Conservation (phyloP, 1,140 invertebrate species). For the Drosophila carrolli region DNA sequence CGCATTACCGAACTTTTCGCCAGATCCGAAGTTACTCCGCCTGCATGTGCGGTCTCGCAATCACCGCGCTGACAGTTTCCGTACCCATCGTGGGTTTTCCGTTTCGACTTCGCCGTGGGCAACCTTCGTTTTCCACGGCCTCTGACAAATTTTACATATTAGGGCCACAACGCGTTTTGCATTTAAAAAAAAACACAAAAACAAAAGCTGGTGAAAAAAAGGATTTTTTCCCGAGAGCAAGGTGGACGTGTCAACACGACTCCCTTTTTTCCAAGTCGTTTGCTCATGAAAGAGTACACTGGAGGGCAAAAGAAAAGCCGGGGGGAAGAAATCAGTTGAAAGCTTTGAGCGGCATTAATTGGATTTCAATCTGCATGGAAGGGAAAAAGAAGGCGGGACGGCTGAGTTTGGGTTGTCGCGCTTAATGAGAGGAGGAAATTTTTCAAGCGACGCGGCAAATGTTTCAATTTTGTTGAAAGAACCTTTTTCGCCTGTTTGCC, state of each 20-base stretch:
- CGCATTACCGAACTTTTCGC: conserved; percentile 52
- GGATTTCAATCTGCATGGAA: conserved; percentile 68
- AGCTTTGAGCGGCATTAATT: conserved; percentile 76
- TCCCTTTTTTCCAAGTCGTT: conserved; percentile 71
- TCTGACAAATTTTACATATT: conserved; percentile 68
- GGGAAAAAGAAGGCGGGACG: conserved; percentile 10
- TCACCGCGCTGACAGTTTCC: conserved; percentile 73
- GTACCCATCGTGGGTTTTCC: conserved; percentile 32
- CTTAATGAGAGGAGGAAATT: conserved; percentile 74
- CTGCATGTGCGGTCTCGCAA: conserved; percentile 61
- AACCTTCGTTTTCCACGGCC: conserved; percentile 29
- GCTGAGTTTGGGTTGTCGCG: conserved; percentile 52
- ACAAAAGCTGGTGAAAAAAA: conserved; percentile 7
- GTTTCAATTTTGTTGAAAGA: conserved; percentile 66
- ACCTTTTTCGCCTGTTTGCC: conserved; percentile 23
- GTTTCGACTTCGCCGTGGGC: conserved; percentile 39
- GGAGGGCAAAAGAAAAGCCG: conserved; percentile 7
- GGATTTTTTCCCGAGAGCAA: conserved; percentile 29
- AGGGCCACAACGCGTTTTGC: conserved; percentile 74
- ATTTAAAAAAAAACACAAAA: conserved; percentile 44
- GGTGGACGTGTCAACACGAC: conserved; percentile 39
- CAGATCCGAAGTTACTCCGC: conserved; percentile 37
- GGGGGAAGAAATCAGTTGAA: conserved; percentile 68
- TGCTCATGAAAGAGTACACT: conserved; percentile 46
- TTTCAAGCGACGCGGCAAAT: conserved; percentile 68